Evolutionary conservation across 2,113 vertebrate genomes (phyloP), one percentile per base, ranked within the genome.

Genomic region (Vanacampus margaritifer): DNA sequence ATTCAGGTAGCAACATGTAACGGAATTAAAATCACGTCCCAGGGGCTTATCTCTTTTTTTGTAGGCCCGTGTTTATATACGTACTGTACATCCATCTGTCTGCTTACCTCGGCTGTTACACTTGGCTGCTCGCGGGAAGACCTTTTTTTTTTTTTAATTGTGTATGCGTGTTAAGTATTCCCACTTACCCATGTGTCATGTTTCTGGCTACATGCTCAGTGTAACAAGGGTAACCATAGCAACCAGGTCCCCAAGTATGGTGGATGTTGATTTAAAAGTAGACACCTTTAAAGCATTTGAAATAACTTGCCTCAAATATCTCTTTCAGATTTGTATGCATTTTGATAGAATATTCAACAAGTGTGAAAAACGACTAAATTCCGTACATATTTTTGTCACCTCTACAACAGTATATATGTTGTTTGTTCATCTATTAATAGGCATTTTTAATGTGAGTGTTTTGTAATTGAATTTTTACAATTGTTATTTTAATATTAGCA

Each of bases 141-240:
- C 8, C 26, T 57, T 57, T 57, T 57, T 16, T 57, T 32, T 21
- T 17, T 32, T 35, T 3, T 23, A 3, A 51, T 23, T 19, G 19
- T 7, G 21, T 3, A 12, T 1, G 51, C 16, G 24, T 56, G 54
- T 28, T 9, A 9, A n/a, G 46, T 58, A 58, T 35, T 56, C 53
- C 53, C 53, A n/a, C 23, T 11, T 56, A 56, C 24, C 56, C 13
- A 3, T 7, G 23, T 56, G 24, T 60, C 35, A 14, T 46, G 39
- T 37, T n/a, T 58, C 35, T 74, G 69, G 21, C n/a, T 37, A 3
- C 63, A 56, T 65, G 74, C 60, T 41, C 19, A 1, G 13, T 71
- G 64, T 71, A 72, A 51, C 14, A 10, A n/a, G 11, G 41, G 76
- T 89, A 68, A 64, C 83, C 87, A 89, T 87, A 82, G 79, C 80